Evolutionary conservation across 2,797 vertebrate genomes (phyloP).

Genomic region (Arnoldichthys spilopterus): DNA sequence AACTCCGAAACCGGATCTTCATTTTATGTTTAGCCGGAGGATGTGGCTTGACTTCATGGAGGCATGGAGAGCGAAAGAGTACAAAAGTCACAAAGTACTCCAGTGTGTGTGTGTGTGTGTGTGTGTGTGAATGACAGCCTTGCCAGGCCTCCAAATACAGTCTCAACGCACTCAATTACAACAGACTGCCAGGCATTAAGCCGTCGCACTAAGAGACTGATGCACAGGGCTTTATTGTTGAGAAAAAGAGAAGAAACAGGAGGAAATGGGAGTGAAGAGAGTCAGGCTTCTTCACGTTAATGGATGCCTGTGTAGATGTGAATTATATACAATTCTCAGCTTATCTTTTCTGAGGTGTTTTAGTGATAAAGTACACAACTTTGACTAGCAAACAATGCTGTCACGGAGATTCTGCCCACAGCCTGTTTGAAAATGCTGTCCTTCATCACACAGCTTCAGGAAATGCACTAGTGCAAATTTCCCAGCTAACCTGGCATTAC

Average conservation of each 20-base stretch:
- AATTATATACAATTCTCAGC: background rate
- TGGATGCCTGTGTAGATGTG: background rate
- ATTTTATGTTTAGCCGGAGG: slow-evolving; percentile 73
- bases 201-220: background rate
- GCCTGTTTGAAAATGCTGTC: background rate
- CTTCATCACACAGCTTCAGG: too few species aligned
- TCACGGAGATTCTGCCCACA: background rate
- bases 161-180: slow-evolving; percentile 3
- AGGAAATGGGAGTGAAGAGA: background rate
- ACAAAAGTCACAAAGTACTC: slow-evolving; percentile 41
- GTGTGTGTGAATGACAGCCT: background rate
- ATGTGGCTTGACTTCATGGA: slow-evolving; percentile 74
- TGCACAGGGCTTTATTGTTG: slow-evolving; percentile 29
- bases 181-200: background rate
- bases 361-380: background rate
- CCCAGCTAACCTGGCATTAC: background rate
- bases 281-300: background rate
- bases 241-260: background rate
- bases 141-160: background rate
- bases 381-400: background rate
- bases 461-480: background rate
- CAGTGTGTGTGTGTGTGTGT: background rate
- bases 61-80: slow-evolving; percentile 51
- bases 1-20: slow-evolving; percentile 76
- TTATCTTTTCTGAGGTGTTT: background rate